Base-by-base conservation (phyloP, 2,113 vertebrate genomes). In the Eptatretus burgeri region DNA sequence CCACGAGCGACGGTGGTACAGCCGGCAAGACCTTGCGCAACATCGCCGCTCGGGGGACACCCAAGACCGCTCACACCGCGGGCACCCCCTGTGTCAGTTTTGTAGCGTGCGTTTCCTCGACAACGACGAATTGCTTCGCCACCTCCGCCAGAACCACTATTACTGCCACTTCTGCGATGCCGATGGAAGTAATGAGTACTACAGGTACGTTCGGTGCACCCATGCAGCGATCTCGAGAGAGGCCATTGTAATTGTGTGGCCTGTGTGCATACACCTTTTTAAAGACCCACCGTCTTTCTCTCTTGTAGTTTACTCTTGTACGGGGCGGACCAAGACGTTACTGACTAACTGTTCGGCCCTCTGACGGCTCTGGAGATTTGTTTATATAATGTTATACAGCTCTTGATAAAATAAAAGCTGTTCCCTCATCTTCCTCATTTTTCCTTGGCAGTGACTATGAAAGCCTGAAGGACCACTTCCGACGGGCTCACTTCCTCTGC, bases 81-180 rank as follows among this genome's bases (percentile, higher is more conserved):
- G 91, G 9, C 91, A 98, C 65, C 91, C 91, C 0, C 80, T 98
- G 13, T 98, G 91, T 69, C 93, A 94, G 71, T 98, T 98, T 72
- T 96, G 89, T 0, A 89, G 94, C 0, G 86, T 94, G 67, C 81
- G 91, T 1, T 96, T 93, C 68, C 73, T 98, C 53, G 91, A 98
- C 68, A 98, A 98, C 0, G 91, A 98, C 0, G 91, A 98, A 72
- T 71, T 98, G 17, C 77, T 96, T 2, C 95, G 95, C 51, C 91
- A 98, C 71, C 70, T 98, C 63, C 74, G 91, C 1, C 78, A 84
- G 9, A 87, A 98, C 66, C 91, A 98, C 72, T 98, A 85, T 66
- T 98, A 93, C 71, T 98, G 91, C 67, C 91, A 98, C 69, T 98
- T 98, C 72, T 98, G 91, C 51, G 91, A 98, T 13, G 78, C 87